Evolutionary conservation across 2,113 vertebrate genomes (phyloP), one percentile per base, ranked within the genome.

Genomic region (Etheostoma cragini): DNA sequence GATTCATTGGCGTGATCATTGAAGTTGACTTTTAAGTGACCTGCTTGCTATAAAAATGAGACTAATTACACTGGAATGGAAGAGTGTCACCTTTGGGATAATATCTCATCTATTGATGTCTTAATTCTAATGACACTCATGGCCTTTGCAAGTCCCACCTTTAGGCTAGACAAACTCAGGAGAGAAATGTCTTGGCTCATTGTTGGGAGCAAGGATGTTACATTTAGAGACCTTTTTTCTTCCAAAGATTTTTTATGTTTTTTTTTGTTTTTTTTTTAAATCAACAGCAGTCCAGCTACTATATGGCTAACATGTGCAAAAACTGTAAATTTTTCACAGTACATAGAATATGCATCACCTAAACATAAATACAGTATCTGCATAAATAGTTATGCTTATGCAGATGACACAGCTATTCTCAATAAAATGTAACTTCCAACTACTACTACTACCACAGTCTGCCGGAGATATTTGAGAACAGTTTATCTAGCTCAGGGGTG

Each of bases 71-170:
- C 8, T 0, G 35, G 69, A 86, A 86, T 67, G 71, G 53, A 84
- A 84, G 61, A 61, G 76, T 86, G 87, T 92, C 88, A 91, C 87
- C 89, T 92, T 89, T 91, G 88, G 80, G 93, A 91, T 90, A 91
- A 91, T 88, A 88, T 86, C 81, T 84, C 76, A 89, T 93, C 87
- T 86, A 89, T 90, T 85, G 87, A 92, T 76, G 85, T 80, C 83
- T 93, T 78, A 33, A 78, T 90, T 90, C 91, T 89, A 90, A 91
- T 87, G 89, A 88, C 89, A 88, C 61, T 0, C 61, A 17, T 84
- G 89, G 92, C 93, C 91, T 94, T 93, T 92, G 76, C 13, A 8
- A 91, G 89, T 83, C 63, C n/a, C 81, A 90, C 87, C 87, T 87
- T 87, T 84, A 72, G 86, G 85, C 80, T 63, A 85, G 85, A 89